Conservation (phyloP, 1,140 invertebrate species). For the Bombus fervidus region DNA sequence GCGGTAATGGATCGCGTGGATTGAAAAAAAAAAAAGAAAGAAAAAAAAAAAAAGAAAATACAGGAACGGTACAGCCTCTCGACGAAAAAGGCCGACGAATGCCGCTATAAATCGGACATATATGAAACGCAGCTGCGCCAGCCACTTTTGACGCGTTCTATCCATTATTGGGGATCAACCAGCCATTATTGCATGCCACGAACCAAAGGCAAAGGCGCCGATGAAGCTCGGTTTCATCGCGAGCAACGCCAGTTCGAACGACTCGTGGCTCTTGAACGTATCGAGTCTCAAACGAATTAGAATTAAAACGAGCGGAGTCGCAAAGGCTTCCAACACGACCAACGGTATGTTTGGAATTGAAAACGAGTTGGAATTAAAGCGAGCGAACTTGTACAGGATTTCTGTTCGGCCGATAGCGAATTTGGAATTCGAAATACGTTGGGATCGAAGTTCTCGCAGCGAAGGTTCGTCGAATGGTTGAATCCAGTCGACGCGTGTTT, state of each 20-base stretch:
- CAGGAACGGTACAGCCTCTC: background rate
- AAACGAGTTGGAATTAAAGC: too few species aligned
- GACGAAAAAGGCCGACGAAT: background rate
- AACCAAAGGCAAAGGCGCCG: background rate
- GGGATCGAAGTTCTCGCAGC: too few species aligned
- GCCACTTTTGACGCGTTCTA: slow-evolving; percentile 28
- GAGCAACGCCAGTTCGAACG: background rate
- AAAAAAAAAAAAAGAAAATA: background rate
- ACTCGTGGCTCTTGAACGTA: too few species aligned
- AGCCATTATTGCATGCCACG: slow-evolving; percentile 19
- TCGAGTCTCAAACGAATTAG: background rate
- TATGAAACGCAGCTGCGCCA: slow-evolving; percentile 32
- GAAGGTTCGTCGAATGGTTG: too few species aligned
- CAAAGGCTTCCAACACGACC: too few species aligned
- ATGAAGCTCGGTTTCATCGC: background rate
- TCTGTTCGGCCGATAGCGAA: too few species aligned
- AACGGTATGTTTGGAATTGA: too few species aligned
- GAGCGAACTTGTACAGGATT: too few species aligned
- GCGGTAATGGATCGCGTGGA: slow-evolving; percentile 22
- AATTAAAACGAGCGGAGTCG: too few species aligned
- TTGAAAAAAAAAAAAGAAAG: background rate
- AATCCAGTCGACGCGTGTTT: too few species aligned
- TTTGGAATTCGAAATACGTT: too few species aligned
- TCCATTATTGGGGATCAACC: slow-evolving; percentile 36
- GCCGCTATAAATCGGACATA: slow-evolving; percentile 29